Base-by-base conservation (phyloP, 2,888 invertebrate species). In the Stramonita haemastoma region DNA sequence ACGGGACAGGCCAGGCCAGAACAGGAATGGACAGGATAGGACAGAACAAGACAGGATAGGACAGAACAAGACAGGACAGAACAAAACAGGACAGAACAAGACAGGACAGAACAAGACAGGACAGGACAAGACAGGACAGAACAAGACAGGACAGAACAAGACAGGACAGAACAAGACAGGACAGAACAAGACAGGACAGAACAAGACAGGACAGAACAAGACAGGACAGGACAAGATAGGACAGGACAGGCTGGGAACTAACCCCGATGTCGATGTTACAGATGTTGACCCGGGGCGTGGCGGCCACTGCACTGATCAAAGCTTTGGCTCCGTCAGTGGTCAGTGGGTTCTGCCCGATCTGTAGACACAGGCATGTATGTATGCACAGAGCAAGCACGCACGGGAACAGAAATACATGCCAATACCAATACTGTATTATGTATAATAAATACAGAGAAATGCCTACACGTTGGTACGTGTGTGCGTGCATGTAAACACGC, bases 261-360 rank as follows among this genome's bases (percentile, higher is more conserved):
- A 93, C 93, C 85, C 91, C 90, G 34, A 93, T 90, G 73, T 92
- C 92, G 17, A 93, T 87, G n/a, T 93, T 90, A 46, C 83, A 89
- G 19, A 93, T 60, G 11, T 85, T 86, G 85, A 91, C 85, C 19
- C 86, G 77, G 34, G 90, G 87, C 6, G 91, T 89, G 22, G 89
- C 87, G 15, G 90, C 91, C 15, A 93, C 87, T 13, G 93, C 93
- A 77, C 90, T 91, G 0, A 95, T 83, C 8, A 94, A 89, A 0
- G 93, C 92, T 88, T 94, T 94, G 22, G 93, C 94, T 15, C 93
- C 94, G 22, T 94, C 93, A 66, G 94, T 94, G 17, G 94, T 95
- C 88, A 95, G 91, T 1, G 95, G 94, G 89, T 95, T 95, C 89
- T 92, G 91, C 13, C 92, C 93, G 26, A 95, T 91, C 95, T 95